phyloP scores from a whole-genome alignment of 2,113 vertebrate genomes.

The Symphodus melops region DNA sequence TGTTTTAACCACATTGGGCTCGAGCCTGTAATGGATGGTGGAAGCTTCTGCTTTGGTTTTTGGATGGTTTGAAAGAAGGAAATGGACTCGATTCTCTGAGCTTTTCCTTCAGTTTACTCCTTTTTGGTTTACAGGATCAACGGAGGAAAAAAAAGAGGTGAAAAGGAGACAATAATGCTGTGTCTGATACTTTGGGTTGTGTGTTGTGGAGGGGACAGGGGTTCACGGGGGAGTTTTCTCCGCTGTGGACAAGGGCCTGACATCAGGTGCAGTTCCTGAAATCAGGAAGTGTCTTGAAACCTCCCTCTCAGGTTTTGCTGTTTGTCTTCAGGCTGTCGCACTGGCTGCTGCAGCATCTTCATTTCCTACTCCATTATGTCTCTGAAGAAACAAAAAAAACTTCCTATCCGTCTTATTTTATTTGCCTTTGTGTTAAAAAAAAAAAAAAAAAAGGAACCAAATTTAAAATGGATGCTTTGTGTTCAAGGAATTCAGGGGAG shows the following conservation, averaged over 20 bases:
- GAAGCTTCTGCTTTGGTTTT: conserved; percentile 35
- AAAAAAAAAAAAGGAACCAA: conserved; percentile 42
- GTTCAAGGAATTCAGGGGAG: conserved; percentile 64
- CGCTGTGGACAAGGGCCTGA: conserved; percentile 13
- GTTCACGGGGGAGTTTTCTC: conserved; percentile 13
- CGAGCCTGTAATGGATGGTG: conserved; percentile 4
- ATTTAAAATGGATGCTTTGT: conserved; percentile 58
- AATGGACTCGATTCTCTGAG: conserved; percentile 50
- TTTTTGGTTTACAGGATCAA: conserved; percentile 55
- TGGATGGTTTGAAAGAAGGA: conserved; percentile 33
- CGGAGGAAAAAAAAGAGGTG: conserved; percentile 20
- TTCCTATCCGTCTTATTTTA: conserved; percentile 42
- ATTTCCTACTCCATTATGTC: conserved; percentile 55
- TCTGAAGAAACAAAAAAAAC: conserved; percentile 39
- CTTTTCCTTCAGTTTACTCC: conserved; percentile 36
- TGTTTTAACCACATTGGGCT: conserved; percentile 29
- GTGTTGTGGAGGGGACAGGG: conserved; percentile 13
- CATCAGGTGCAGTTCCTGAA: conserved; percentile 11
- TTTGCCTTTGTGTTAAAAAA: conserved; percentile 48
- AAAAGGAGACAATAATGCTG: conserved; percentile 2
- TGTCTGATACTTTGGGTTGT: conserved; percentile 29
- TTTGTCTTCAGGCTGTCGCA: conserved; percentile 74
- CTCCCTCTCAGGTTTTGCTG: conserved; percentile 44
- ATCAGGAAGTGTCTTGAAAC: conserved; percentile 54
- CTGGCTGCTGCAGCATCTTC: conserved; percentile 74